Evolutionary conservation across 2,113 vertebrate genomes (phyloP).

Genomic region (Prunella himalayana): DNA sequence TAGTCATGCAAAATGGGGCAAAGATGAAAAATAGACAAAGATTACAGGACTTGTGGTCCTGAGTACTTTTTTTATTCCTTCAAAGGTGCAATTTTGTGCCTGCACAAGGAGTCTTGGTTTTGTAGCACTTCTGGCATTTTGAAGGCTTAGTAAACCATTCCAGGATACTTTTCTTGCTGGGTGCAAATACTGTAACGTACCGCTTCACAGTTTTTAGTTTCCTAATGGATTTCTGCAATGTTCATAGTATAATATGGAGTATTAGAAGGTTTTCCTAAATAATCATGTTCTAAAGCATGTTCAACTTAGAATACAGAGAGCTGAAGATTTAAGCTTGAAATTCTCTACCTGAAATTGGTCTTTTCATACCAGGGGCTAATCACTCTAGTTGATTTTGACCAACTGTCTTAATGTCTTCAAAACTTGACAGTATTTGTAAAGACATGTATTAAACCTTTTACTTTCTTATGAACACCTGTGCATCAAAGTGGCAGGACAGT

Average conservation of each 20-base stretch:
- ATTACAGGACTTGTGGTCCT: not conserved
- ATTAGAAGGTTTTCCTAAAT: not conserved
- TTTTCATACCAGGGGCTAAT: not conserved
- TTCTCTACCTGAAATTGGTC: not conserved
- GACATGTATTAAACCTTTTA: not conserved
- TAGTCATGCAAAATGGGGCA: not conserved
- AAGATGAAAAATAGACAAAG: not conserved
- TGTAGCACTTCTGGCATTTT: not conserved
- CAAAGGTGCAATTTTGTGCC: not conserved
- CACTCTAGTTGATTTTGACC: not conserved
- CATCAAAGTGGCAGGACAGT: not conserved
- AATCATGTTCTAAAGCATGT: not conserved
- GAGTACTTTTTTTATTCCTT: not conserved
- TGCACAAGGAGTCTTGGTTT: not conserved
- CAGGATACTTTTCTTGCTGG: not conserved
- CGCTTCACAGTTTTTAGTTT: not conserved
- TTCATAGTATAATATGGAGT: not conserved
- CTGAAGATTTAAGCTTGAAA: not conserved
- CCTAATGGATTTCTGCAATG: not conserved
- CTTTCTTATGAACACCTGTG: not conserved
- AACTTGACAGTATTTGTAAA: not conserved
- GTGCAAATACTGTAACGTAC: not conserved
- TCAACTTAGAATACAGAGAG: accelerated
- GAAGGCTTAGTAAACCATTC: not conserved
- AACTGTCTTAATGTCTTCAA: not conserved